A percentile compares a stretch with the other conserved stretches of the same genome.
Evolutionary conservation across 2,113 vertebrate genomes (phyloP).

Genomic region (Caranx ignobilis): DNA sequence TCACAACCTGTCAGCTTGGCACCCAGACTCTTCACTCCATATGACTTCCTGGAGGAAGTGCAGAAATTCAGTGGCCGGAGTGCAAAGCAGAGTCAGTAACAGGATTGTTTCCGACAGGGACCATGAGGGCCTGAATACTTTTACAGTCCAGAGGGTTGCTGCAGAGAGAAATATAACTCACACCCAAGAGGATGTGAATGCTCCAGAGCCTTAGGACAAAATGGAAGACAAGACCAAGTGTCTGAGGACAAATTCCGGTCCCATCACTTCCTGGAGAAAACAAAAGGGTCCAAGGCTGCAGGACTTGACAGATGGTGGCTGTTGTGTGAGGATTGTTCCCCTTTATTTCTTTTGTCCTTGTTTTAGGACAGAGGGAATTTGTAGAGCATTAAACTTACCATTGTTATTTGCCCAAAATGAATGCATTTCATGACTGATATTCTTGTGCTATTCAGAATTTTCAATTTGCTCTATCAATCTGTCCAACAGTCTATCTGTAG

Average conservation of each 20-base stretch:
- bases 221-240: constrained; percentile 45
- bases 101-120: constrained; percentile 42
- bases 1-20: constrained; percentile 37
- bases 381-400: neutral
- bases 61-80: constrained; percentile 12
- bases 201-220: constrained; percentile 36
- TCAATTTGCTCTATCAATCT: neutral
- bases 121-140: constrained; percentile 33
- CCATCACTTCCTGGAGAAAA: constrained; percentile 22
- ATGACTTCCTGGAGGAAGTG: constrained; percentile 22
- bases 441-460: neutral
- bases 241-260: constrained; percentile 44
- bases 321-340: constrained; percentile 22
- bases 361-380: neutral
- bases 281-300: constrained; percentile 29
- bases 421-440: neutral
- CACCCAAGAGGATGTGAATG: constrained; percentile 34
- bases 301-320: constrained; percentile 51
- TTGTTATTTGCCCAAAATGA: neutral
- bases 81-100: constrained; percentile 21
- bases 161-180: constrained; percentile 21
- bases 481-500: neutral
- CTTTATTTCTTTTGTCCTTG: neutral
- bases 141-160: constrained; percentile 41
- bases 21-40: constrained; percentile 1